Evolutionary conservation across 2,113 vertebrate species (phyloP), one percentile per base, ranked within the genome.

Genomic region (Toxotes jaculatrix): DNA sequence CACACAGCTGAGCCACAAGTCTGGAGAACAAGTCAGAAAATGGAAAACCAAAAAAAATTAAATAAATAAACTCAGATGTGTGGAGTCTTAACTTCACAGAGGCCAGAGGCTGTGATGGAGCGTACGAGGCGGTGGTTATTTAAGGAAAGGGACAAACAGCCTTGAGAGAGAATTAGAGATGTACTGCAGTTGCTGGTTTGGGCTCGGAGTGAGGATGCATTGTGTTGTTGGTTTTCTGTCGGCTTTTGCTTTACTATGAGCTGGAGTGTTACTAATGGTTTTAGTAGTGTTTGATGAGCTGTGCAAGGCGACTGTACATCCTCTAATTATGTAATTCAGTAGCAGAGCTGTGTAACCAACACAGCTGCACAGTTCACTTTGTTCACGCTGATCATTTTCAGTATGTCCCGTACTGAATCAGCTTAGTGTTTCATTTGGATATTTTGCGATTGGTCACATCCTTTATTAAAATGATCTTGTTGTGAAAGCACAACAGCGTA

Each of bases 1-100:
- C 91, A 56, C 83, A 80, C 83, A 65, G 40, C 84, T 88, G 74
- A 92, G 85, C 43, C 64, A 14, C 7, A 19, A 51, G 16, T 21
- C 36, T 5, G 17, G 36, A 65, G 7, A 27, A 45, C 32, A 21
- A 65, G 27, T 63, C 53, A 9, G 23, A 57, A 59, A 67, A 51
- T 4, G 13, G 4, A 11, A 32, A 8, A 47, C 19, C 16, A 38
- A n/a, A 32, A 57, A 38, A 55, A 36, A 36, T 36, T 27, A 27
- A 27, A 17, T 12, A 27, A 36, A 62, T 43, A 23, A 64, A 62
- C 21, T 69, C 40, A 27, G 13, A 59, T 42, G 73, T 36, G 31
- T 53, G 45, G 5, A 38, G 53, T 34, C 7, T 23, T 16, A 21
- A 16, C 56, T 36, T 65, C 51, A 63, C 14, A 13, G 47, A 2